Conservation (phyloP, 2,888 invertebrate species). For the Cryptocheilus praepositus region DNA sequence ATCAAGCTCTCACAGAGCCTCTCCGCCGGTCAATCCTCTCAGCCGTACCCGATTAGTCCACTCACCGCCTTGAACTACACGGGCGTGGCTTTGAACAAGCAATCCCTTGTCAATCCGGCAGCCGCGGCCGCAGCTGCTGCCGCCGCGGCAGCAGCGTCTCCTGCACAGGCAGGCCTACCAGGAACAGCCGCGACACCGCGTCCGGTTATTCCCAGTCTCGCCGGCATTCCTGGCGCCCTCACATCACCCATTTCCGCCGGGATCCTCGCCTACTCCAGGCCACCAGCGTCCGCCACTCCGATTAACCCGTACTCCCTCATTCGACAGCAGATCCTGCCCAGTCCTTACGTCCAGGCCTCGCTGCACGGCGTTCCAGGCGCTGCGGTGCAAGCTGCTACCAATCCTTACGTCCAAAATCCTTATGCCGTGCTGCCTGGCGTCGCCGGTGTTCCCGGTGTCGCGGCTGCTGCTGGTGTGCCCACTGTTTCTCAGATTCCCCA, state of each 20-base stretch:
- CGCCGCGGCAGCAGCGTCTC: conserved; percentile 61
- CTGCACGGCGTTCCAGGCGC: conserved; percentile 59
- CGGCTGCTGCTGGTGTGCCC: conserved; percentile 75
- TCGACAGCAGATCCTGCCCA: conserved; percentile 71
- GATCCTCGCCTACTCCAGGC: conserved; percentile 69
- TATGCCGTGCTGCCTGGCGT: conserved; percentile 68
- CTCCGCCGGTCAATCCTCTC: conserved; percentile 56
- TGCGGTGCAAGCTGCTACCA: conserved; percentile 58
- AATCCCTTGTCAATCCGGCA: conserved; percentile 74
- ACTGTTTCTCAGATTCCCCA: conserved; percentile 68
- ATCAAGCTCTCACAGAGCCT: conserved; percentile 78
- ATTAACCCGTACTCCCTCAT: conserved; percentile 76
- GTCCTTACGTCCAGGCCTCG: conserved; percentile 65
- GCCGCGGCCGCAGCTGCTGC: conserved; percentile 59
- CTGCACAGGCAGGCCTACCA: conserved; percentile 20
- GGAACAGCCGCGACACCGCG: conserved; percentile 52
- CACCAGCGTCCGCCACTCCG: conserved; percentile 67
- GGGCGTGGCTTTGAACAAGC: conserved; percentile 83
- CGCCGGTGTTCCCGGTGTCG: conserved; percentile 73
- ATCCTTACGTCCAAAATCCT: conserved; percentile 69
- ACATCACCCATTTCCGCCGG: conserved; percentile 69
- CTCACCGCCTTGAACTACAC: conserved; percentile 82
- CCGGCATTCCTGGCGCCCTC: conserved; percentile 63
- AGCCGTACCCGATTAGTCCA: conserved; percentile 72
- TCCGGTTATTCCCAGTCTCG: conserved; percentile 57